These are phyloP conservation scores for Copidosoma floridanum DNA, from an alignment of 1,140 invertebrate genomes.

Conservation along the genomic window DNA sequence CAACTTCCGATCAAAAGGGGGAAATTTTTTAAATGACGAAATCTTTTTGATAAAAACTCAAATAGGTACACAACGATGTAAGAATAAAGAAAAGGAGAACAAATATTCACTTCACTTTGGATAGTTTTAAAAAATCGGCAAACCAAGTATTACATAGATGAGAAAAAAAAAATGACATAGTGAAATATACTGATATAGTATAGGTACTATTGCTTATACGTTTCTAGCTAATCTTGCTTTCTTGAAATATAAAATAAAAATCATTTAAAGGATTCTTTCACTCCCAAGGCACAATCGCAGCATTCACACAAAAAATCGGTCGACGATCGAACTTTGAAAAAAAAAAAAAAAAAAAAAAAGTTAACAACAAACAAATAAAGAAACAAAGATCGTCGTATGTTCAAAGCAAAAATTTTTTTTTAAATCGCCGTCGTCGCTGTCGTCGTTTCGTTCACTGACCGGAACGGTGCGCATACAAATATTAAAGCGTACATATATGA, in stretches of 20 bases:
- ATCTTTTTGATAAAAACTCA: not conserved
- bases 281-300: constrained; percentile 17
- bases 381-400: not conserved
- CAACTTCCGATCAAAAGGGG: too few species aligned
- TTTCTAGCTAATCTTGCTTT: too few species aligned
- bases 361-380: too few species aligned
- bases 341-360: too few species aligned
- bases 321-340: not conserved
- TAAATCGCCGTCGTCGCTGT: constrained; percentile 8
- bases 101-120: too few species aligned
- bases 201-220: too few species aligned
- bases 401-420: not conserved
- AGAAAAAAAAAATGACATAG: too few species aligned
- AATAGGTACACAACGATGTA: not conserved
- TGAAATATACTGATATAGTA: too few species aligned
- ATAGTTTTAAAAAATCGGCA: too few species aligned
- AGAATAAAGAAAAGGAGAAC: too few species aligned
- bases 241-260: too few species aligned
- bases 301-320: not conserved
- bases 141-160: too few species aligned
- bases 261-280: constrained; percentile 1
- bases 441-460: constrained; percentile 8
- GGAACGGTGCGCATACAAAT: constrained; percentile 2
- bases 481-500: not conserved
- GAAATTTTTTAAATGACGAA: not conserved